Evolutionary conservation across 1,140 invertebrate species (phyloP).

Genomic region (Scaptomyza hsui): DNA sequence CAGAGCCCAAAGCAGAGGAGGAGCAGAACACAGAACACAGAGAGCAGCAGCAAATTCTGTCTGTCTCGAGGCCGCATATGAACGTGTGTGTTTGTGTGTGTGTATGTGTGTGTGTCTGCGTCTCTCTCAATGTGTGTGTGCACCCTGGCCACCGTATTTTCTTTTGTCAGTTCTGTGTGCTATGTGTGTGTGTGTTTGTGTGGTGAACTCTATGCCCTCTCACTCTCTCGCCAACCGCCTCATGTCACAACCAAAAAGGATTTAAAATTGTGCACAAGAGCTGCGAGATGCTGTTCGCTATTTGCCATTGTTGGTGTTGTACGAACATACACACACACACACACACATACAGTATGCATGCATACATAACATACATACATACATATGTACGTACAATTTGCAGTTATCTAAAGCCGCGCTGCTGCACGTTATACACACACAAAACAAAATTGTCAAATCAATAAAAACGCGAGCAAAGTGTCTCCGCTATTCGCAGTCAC

Average conservation of each 20-base stretch:
- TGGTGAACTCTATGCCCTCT: conserved; percentile 42
- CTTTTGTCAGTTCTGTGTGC: conserved; percentile 61
- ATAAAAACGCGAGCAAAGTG: conserved; percentile 50
- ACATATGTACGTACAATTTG: conserved; percentile 27
- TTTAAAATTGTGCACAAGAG: conserved; percentile 37
- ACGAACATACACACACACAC: background rate
- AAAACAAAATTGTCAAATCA: conserved; percentile 47
- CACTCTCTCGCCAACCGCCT: conserved; percentile 9
- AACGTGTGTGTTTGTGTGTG: conserved; percentile 17
- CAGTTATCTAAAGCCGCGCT: conserved; percentile 43
- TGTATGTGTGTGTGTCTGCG: background rate
- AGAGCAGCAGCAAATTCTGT: conserved; percentile 36
- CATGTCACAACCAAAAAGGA: conserved; percentile 35
- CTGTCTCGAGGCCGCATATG: conserved; percentile 33
- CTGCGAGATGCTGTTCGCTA: conserved; percentile 32
- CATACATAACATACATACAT: conserved; percentile 1
- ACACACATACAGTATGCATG: background rate
- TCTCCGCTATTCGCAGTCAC: conserved; percentile 19
- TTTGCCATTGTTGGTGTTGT: conserved; percentile 20
- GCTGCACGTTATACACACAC: conserved; percentile 14
- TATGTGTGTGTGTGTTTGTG: conserved; percentile 18
- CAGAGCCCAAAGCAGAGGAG: conserved; percentile 29
- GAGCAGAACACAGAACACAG: conserved; percentile 10
- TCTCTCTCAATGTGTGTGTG: conserved; percentile 33
- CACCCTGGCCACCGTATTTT: conserved; percentile 65